Percentiles rank a stretch among this genome's conserved stretches.
Evolutionary conservation across 2,113 vertebrate genomes (phyloP).

Genomic region (Pimephales promelas): DNA sequence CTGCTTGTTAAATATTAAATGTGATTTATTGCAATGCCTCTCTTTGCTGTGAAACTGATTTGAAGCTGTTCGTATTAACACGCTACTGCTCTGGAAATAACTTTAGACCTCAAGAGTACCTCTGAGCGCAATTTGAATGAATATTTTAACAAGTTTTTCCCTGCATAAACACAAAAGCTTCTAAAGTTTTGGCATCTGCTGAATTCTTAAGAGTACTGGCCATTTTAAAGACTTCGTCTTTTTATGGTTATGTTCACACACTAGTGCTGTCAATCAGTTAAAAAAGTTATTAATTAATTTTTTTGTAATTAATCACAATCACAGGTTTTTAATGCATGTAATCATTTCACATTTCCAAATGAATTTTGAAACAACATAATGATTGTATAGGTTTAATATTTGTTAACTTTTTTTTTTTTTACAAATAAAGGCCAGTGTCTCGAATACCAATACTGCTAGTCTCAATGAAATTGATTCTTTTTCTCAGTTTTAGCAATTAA

Average conservation of each 20-base stretch:
- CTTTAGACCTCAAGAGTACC: neutral
- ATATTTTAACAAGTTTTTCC: neutral
- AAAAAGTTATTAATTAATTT: no score
- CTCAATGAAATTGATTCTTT: no score
- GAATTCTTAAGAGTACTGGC: neutral
- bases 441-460: no score
- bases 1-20: neutral
- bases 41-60: neutral
- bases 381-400: no score
- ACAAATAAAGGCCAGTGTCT: no score
- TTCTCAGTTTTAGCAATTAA: no score
- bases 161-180: neutral
- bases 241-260: neutral
- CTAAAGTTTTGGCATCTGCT: neutral
- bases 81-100: neutral
- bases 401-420: no score
- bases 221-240: neutral
- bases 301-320: no score
- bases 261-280: neutral
- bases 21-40: neutral
- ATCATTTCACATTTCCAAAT: no score
- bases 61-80: neutral
- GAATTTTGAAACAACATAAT: no score
- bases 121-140: neutral
- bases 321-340: no score